Percentiles rank a stretch among this genome's conserved stretches.
phyloP scores from a whole-genome alignment of 2,113 vertebrate genomes.

The Podilymbus podiceps region DNA sequence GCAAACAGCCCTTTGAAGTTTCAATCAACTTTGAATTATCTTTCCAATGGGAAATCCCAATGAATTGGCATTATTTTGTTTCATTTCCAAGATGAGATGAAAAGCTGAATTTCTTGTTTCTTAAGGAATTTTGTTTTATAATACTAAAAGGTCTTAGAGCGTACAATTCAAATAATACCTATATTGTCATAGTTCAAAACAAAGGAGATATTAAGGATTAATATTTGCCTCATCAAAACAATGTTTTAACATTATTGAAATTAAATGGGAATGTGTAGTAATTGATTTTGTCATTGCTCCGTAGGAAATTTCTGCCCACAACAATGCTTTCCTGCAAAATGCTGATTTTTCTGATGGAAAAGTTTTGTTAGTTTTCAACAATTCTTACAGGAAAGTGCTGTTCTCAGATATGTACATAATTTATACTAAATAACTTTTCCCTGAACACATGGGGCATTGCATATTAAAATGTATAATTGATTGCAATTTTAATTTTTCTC shows the following conservation, averaged over 20 bases:
- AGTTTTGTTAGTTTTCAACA: neutral
- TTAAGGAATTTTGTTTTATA: neutral
- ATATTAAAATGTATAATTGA: neutral
- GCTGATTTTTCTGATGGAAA: neutral
- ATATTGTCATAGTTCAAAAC: neutral
- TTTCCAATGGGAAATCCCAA: neutral
- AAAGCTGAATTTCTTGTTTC: neutral
- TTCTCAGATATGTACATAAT: neutral
- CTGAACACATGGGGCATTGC: neutral
- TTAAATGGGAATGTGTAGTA: neutral
- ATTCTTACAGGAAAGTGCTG: neutral
- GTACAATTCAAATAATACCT: neutral
- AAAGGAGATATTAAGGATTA: neutral
- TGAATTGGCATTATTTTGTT: neutral
- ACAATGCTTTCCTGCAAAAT: neutral
- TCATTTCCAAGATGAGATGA: neutral
- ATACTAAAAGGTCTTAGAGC: accelerated
- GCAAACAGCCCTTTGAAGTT: neutral
- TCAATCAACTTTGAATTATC: neutral
- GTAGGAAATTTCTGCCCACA: neutral
- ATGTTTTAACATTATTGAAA: neutral
- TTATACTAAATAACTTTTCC: neutral
- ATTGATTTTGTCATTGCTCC: neutral
- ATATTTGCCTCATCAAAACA: neutral
- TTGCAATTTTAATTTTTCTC: neutral